Percentiles rank a stretch among this genome's conserved stretches.
These are phyloP conservation scores for Drosophila leontia DNA, from an alignment of 1,140 invertebrate genomes.

Conservation along the genomic window DNA sequence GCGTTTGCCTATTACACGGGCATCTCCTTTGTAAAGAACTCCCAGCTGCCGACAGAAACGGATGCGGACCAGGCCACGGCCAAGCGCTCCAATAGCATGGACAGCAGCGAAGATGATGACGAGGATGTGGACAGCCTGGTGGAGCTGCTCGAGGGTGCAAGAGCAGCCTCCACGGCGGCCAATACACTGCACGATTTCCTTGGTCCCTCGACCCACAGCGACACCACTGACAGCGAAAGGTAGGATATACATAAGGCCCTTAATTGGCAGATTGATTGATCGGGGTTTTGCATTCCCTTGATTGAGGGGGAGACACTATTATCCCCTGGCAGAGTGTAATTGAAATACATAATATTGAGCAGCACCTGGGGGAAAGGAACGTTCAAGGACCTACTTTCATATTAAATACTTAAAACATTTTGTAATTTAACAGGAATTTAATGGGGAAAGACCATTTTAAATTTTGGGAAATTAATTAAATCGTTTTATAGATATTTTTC, in stretches of 20 bases:
- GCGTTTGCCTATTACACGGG: conserved; percentile 81
- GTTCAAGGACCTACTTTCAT: too few species aligned
- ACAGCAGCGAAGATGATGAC: conserved; percentile 72
- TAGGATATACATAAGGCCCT: conserved; percentile 23
- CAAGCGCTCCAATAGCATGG: conserved; percentile 54
- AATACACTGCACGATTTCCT: conserved; percentile 64
- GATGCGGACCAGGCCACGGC: conserved; percentile 20
- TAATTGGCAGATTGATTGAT: conserved; percentile 20
- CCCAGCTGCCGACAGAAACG: conserved; percentile 37
- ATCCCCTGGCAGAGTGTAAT: neutral
- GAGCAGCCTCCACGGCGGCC: conserved; percentile 45
- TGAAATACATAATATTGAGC: conserved; percentile 3
- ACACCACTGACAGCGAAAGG: conserved; percentile 67
- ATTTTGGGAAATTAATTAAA: too few species aligned
- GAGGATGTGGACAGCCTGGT: conserved; percentile 66
- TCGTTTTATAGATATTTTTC: too few species aligned
- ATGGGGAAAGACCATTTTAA: too few species aligned
- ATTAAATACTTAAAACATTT: neutral
- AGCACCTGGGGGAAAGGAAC: neutral
- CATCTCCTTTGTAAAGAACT: conserved; percentile 77
- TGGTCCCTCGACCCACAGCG: conserved; percentile 47
- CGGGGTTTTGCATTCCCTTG: neutral
- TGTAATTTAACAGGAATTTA: neutral
- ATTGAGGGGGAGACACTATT: neutral
- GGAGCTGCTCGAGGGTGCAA: conserved; percentile 47